These are phyloP conservation scores for Amphiprion percula DNA, from an alignment of 2,113 vertebrate genomes.

Conservation along the genomic window DNA sequence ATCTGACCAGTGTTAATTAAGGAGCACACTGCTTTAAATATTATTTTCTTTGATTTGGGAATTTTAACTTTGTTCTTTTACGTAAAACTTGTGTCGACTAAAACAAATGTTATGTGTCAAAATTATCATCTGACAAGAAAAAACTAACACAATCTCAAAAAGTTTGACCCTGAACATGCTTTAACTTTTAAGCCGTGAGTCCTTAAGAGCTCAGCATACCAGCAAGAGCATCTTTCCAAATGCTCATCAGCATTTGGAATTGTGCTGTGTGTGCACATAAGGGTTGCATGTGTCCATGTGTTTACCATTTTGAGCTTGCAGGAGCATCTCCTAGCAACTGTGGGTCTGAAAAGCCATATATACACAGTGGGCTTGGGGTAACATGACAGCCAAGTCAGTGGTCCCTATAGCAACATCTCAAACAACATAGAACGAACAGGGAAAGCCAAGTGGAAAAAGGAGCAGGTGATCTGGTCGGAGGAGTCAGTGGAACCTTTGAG, in stretches of 20 bases:
- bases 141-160: background rate
- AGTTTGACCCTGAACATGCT: slow-evolving; percentile 8
- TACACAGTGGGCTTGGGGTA: slow-evolving; percentile 68
- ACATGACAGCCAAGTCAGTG: slow-evolving; percentile 62
- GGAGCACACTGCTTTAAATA: slow-evolving; percentile 10
- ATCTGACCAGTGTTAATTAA: slow-evolving; percentile 24
- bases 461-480: slow-evolving; percentile 49
- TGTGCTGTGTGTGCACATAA: slow-evolving; percentile 52
- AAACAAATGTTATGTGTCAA: slow-evolving; percentile 12
- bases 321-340: slow-evolving; percentile 81
- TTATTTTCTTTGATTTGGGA: slow-evolving; percentile 22
- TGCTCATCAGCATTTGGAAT: slow-evolving; percentile 42
- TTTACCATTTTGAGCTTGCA: slow-evolving; percentile 68
- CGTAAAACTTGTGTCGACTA: background rate
- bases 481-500: slow-evolving; percentile 38
- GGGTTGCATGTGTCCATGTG: slow-evolving; percentile 61
- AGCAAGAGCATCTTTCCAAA: slow-evolving; percentile 37
- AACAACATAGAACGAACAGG: slow-evolving; percentile 47
- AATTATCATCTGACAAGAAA: slow-evolving; percentile 6
- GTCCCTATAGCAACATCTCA: slow-evolving; percentile 78
- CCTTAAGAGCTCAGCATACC: slow-evolving; percentile 16
- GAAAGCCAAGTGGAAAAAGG: slow-evolving; percentile 51
- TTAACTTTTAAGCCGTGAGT: background rate
- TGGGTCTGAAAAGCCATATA: slow-evolving; percentile 65
- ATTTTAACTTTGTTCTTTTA: slow-evolving; percentile 26